Conservation (phyloP, 1,140 invertebrate species). For the Vanessa tameamea region DNA sequence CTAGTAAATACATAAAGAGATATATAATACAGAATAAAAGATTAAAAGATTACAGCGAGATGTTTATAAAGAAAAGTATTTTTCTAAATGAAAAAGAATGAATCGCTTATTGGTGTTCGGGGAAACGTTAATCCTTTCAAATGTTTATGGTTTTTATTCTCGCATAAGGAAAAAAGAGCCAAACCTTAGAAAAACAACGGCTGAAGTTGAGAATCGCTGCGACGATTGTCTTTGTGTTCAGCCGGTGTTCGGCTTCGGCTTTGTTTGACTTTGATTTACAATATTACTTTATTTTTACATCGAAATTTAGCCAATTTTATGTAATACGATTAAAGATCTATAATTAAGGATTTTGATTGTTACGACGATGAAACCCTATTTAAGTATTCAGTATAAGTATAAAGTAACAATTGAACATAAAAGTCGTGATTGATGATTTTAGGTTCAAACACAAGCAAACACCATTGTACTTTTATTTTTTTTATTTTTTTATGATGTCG, state of each 20-base stretch:
- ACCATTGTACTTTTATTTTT: no score
- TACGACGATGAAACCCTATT: no score
- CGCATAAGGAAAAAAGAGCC: neutral
- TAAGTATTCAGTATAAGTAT: no score
- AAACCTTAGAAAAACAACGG: neutral
- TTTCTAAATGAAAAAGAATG: neutral
- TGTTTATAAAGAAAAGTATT: neutral
- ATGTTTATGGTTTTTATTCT: neutral
- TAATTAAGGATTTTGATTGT: no score
- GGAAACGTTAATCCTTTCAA: slow-evolving; percentile 6
- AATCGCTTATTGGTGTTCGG: neutral
- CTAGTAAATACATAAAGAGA: no score
- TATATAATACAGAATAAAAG: neutral
- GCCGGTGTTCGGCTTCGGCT: neutral
- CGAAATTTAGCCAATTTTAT: neutral
- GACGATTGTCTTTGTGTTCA: neutral
- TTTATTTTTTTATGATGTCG: no score
- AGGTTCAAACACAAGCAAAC: no score
- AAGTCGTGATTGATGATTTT: no score
- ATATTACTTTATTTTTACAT: neutral
- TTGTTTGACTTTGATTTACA: neutral
- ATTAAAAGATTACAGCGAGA: neutral
- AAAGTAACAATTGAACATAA: no score
- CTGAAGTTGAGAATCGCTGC: neutral
- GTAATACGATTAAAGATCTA: no score